A percentile compares a stretch with the other conserved stretches of the same genome.
Conservation (phyloP, 1,140 invertebrate species). For the Microplitis demolitor region DNA sequence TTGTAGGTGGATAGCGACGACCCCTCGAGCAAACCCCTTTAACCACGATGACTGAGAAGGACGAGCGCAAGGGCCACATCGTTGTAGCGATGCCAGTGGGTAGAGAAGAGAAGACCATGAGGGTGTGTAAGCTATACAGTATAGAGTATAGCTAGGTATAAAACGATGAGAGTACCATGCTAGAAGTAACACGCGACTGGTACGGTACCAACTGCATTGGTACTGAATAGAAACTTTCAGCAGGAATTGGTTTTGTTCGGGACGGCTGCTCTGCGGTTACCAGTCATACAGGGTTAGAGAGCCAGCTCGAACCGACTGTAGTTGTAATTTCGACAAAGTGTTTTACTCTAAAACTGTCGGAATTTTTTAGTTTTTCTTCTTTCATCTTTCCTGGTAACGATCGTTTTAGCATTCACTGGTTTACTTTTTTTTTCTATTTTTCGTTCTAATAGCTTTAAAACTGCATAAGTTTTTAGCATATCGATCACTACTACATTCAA, state of each 20-base stretch:
- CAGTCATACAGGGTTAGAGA: conserved; percentile 24
- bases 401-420: conserved; percentile 2
- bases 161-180: conserved; percentile 38
- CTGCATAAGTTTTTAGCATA: conserved; percentile 9
- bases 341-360: conserved; percentile 16
- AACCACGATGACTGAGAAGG: conserved; percentile 1
- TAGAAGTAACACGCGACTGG: conserved; percentile 54
- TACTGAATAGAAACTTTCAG: conserved; percentile 45
- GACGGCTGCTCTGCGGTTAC: conserved; percentile 22
- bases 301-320: conserved; percentile 2
- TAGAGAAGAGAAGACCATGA: neutral
- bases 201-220: conserved; percentile 58
- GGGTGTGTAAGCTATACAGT: neutral
- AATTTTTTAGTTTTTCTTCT: neutral
- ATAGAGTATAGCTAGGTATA: neutral
- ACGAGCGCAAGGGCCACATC: neutral
- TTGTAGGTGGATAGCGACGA: conserved; percentile 19
- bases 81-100: neutral
- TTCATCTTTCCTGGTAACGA: neutral
- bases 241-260: conserved; percentile 45
- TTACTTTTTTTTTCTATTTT: neutral
- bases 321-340: conserved; percentile 38
- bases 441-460: neutral
- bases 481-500: neutral
- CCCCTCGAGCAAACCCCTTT: conserved; percentile 17